phyloP scores from a whole-genome alignment of 1,140 invertebrate genomes.

The Cyrtorhinus lividipennis region DNA sequence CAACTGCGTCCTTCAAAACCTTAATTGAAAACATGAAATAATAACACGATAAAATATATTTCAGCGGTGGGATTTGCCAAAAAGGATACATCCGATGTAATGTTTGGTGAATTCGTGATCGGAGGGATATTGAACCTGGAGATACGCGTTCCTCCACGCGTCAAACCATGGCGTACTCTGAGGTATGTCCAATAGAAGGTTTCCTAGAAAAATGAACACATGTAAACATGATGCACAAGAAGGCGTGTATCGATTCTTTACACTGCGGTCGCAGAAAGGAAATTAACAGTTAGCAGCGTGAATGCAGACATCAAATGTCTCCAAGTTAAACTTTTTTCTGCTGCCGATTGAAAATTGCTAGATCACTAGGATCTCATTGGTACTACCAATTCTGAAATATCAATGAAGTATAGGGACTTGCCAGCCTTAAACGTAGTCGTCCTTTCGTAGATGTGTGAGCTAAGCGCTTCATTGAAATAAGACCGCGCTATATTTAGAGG shows the following conservation, averaged over 20 bases:
- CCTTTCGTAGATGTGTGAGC: constrained; percentile 49
- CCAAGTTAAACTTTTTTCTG: too few species aligned
- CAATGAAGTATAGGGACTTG: too few species aligned
- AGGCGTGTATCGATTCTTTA: too few species aligned
- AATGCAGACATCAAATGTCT: too few species aligned
- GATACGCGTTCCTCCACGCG: constrained; percentile 82
- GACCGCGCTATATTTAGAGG: constrained; percentile 68
- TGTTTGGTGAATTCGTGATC: constrained; percentile 94
- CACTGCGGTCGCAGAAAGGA: too few species aligned
- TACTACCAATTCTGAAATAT: too few species aligned
- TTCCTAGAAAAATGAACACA: constrained; percentile 19
- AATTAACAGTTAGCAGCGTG: too few species aligned
- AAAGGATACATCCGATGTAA: constrained; percentile 66
- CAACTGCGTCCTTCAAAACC: neutral
- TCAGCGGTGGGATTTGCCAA: too few species aligned
- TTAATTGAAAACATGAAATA: neutral
- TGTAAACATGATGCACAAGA: too few species aligned
- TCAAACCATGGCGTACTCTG: constrained; percentile 86
- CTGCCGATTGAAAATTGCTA: too few species aligned
- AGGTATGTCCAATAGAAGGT: constrained; percentile 32
- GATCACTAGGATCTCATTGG: too few species aligned
- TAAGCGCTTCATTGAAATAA: constrained; percentile 74
- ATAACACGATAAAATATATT: too few species aligned
- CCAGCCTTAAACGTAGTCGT: constrained; percentile 37
- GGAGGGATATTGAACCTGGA: constrained; percentile 74